Evolutionary conservation across 2,797 vertebrate species (phyloP).

Genomic region (Phrynocephalus guinanensis): DNA sequence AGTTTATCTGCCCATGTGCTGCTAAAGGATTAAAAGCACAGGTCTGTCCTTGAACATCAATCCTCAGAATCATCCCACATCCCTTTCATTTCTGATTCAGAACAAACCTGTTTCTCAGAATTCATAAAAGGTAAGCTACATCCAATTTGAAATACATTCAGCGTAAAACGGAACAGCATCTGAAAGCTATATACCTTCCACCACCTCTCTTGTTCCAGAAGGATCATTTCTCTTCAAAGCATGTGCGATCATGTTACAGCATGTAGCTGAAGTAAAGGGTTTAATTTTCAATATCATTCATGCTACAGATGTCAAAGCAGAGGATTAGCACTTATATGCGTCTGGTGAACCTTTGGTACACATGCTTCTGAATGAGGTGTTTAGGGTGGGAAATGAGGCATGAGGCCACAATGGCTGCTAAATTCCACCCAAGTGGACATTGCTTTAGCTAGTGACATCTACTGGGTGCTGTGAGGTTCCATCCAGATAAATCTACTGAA

Average conservation of each 20-base stretch:
- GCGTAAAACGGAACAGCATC: background rate
- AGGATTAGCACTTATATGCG: too few relatives aligned
- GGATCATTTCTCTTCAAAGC: background rate
- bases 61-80: background rate
- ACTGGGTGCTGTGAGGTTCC: background rate
- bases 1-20: background rate
- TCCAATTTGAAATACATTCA: background rate
- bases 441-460: too few relatives aligned
- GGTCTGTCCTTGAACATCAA: background rate
- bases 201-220: background rate
- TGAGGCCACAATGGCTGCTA: too few relatives aligned
- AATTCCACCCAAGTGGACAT: too few relatives aligned
- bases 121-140: background rate
- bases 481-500: background rate
- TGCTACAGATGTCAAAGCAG: background rate
- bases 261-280: background rate
- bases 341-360: too few relatives aligned
- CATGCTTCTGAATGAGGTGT: too few relatives aligned
- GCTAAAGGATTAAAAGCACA: conserved; percentile 35
- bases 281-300: background rate
- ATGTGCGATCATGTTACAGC: background rate
- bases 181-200: background rate
- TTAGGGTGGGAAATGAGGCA: too few relatives aligned
- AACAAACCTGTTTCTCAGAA: background rate
- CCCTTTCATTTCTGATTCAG: background rate